Evolutionary conservation across 1,140 invertebrate species (phyloP).

Genomic region (Mya arenaria): DNA sequence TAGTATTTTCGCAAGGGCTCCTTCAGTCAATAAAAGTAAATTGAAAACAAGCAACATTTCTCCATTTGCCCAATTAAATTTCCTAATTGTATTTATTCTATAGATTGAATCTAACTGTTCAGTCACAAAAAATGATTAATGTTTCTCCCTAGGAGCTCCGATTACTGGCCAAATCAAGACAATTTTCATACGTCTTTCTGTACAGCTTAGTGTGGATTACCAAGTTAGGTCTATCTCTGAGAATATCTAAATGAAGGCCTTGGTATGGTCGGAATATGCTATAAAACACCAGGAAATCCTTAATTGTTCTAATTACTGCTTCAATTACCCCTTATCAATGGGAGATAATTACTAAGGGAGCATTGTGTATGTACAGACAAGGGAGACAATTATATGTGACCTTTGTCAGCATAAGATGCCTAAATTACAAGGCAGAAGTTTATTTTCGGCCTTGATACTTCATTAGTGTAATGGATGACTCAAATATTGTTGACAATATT

Average conservation of each 20-base stretch:
- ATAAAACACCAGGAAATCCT: neutral
- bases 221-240: neutral
- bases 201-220: slow-evolving; percentile 15
- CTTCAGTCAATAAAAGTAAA: slow-evolving; percentile 50
- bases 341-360: neutral
- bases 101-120: slow-evolving; percentile 36
- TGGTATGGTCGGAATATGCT: neutral
- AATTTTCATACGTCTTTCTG: slow-evolving; percentile 43
- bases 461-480: neutral
- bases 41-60: slow-evolving; percentile 51
- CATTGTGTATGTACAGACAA: neutral
- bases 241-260: slow-evolving; percentile 14
- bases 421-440: neutral
- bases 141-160: neutral
- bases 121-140: slow-evolving; percentile 42
- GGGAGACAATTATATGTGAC: neutral
- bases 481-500: neutral
- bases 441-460: neutral
- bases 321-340: neutral
- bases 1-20: slow-evolving; percentile 19
- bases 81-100: slow-evolving; percentile 54
- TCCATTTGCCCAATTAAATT: slow-evolving; percentile 41
- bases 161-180: slow-evolving; percentile 48
- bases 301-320: neutral
- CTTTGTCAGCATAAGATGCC: neutral